Conservation (phyloP, 92 coral and sea anemone genomes). For the Phymanthus crucifer region DNA sequence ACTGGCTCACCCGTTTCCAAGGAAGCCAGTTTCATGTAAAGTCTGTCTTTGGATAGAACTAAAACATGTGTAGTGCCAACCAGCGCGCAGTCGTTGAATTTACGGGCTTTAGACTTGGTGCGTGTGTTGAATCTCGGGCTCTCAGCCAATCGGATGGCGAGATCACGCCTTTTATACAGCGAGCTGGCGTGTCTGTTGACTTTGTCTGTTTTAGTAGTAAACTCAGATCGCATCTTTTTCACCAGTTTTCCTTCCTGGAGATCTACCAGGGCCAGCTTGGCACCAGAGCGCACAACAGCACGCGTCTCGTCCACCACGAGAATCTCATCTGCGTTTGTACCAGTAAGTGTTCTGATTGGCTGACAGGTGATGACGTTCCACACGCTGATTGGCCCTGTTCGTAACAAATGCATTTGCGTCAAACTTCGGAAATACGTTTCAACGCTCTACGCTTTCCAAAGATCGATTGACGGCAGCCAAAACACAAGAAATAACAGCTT, state of each 20-base stretch:
- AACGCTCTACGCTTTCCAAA: no score
- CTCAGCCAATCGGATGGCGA: slow-evolving; percentile 90
- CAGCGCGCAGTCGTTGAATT: slow-evolving; percentile 93
- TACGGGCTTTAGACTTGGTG: slow-evolving; percentile 64
- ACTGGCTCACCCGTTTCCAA: slow-evolving; percentile 90
- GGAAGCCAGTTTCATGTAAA: slow-evolving; percentile 86
- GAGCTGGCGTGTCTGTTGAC: slow-evolving; percentile 97
- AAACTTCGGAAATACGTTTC: neutral
- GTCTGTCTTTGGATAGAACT: slow-evolving; percentile 85
- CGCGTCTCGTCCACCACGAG: slow-evolving; percentile 97
- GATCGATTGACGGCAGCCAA: no score
- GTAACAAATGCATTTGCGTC: neutral
- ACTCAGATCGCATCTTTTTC: slow-evolving; percentile 86
- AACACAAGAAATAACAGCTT: no score
- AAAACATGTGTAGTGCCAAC: slow-evolving; percentile 88
- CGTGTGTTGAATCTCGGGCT: slow-evolving; percentile 82
- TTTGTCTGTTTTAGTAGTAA: slow-evolving; percentile 74
- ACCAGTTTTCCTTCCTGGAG: slow-evolving; percentile 93
- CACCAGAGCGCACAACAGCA: slow-evolving; percentile 92
- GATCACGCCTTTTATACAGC: slow-evolving; percentile 92
- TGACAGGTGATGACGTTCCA: slow-evolving; percentile 96
- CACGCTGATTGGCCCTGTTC: slow-evolving; percentile 87
- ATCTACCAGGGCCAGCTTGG: slow-evolving; percentile 91
- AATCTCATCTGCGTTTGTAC: slow-evolving; percentile 92
- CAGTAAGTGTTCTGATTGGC: slow-evolving; percentile 82